Conservation (phyloP, 1,140 invertebrate genomes). For the Tetranychus urticae region DNA sequence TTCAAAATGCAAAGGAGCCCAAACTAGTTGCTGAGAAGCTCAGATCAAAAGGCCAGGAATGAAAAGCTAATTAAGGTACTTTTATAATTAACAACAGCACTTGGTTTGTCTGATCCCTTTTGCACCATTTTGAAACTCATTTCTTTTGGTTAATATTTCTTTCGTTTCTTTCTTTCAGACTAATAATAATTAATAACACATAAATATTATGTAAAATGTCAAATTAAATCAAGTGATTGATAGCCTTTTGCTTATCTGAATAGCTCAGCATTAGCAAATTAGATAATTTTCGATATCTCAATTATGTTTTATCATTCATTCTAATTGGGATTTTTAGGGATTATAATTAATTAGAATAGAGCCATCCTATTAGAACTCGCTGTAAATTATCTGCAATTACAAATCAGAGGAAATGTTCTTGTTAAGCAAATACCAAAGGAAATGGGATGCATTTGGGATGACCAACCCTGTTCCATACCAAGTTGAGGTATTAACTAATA, state of each 20-base stretch:
- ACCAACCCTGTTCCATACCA: neutral
- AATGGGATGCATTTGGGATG: slow-evolving; percentile 14
- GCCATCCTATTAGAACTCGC: slow-evolving; percentile 1
- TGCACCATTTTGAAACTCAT: slow-evolving; percentile 1
- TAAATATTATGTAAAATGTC: too few species aligned
- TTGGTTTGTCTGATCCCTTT: slow-evolving; percentile 1
- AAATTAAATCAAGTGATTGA: too few species aligned
- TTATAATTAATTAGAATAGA: neutral
- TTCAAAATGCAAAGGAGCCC: too few species aligned
- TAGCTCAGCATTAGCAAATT: too few species aligned
- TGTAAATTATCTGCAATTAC: slow-evolving; percentile 23
- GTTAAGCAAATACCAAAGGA: slow-evolving; percentile 13
- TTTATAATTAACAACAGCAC: neutral
- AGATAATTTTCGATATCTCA: too few species aligned
- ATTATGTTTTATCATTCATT: too few species aligned
- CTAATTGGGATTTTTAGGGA: too few species aligned
- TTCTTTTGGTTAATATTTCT: slow-evolving; percentile 13
- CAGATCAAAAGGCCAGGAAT: neutral
- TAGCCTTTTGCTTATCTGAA: too few species aligned
- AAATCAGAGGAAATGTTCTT: slow-evolving; percentile 21
- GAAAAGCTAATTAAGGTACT: neutral
- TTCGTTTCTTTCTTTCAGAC: neutral
- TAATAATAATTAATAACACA: too few species aligned
- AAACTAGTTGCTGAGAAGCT: neutral
- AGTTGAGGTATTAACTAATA: neutral